Evolutionary conservation across 64 coral and sea anemone species (phyloP).

Genomic region (Actinia tenebrosa): DNA sequence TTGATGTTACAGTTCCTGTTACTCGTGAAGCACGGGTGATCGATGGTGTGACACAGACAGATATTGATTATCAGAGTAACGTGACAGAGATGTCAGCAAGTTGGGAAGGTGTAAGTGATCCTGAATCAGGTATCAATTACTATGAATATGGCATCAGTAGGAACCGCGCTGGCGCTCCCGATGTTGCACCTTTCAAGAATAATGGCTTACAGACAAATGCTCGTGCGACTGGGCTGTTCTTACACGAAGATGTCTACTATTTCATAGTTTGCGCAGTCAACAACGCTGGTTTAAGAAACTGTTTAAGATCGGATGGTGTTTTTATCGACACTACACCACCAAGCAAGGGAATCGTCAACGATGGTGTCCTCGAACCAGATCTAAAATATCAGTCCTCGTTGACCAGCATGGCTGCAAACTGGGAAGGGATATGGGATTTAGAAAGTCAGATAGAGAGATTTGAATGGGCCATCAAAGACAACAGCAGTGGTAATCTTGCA

Average conservation of each 20-base stretch:
- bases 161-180: constrained; percentile 43
- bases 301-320: constrained; percentile 79
- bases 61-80: constrained; percentile 86
- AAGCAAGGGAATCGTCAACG: constrained; percentile 79
- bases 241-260: constrained; percentile 84
- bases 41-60: constrained; percentile 57
- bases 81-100: constrained; percentile 51
- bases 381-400: constrained; percentile 72
- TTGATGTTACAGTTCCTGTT: constrained; percentile 67
- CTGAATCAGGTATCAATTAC: constrained; percentile 63
- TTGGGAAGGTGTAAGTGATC: constrained; percentile 63
- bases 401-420: constrained; percentile 73
- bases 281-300: constrained; percentile 64
- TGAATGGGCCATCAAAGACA: constrained; percentile 77
- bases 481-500: constrained; percentile 43
- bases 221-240: constrained; percentile 37
- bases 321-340: constrained; percentile 72
- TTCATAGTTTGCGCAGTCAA: constrained; percentile 85
- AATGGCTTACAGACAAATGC: constrained; percentile 37
- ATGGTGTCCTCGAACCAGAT: constrained; percentile 89
- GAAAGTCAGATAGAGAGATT: constrained; percentile 72
- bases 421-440: constrained; percentile 94
- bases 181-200: constrained; percentile 47
- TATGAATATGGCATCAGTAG: constrained; percentile 81
- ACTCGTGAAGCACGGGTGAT: constrained; percentile 52